Evolutionary conservation across 1,140 invertebrate species (phyloP), one percentile per base, ranked within the genome.

Genomic region (Condylostylus longicornis): DNA sequence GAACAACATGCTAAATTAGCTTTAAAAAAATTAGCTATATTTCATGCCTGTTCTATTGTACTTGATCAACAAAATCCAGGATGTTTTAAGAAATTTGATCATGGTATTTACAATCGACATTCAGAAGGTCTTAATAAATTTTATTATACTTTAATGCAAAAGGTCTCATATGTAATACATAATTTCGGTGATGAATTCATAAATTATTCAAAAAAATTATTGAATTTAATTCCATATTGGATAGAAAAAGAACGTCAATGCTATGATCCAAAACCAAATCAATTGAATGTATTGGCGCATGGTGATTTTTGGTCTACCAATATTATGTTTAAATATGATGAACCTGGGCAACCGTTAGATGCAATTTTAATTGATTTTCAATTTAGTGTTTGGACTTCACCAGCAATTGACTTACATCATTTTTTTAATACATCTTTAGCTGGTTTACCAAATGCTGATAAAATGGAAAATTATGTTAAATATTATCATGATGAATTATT

Each of bases 241-340:
- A n/a, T n/a, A n/a, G n/a, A n/a, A n/a, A n/a, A n/a, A n/a, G n/a
- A n/a, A n/a, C n/a, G n/a, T n/a, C n/a, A n/a, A n/a, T n/a, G n/a
- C n/a, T n/a, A n/a, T n/a, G n/a, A n/a, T n/a, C n/a, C n/a, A n/a
- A n/a, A n/a, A n/a, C 41, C 57, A 1, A 59, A 67, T 15, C 64
- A 67, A 20, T 72, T 74, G 34, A 65, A 66, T 43, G 72, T 74
- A 1, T 48, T 77, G 6, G 69, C 65, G 44, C 75, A 77, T 30
- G 74, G 74, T 6, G 75, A 77, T 46, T 62, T 62, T n/a, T 54
- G 51, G 48, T 38, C 38, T 1, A 53, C 61, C 37, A 64, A 66
- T 37, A 51, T 64, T 10, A 41, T 65, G 33, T 64, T 66, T 33
- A 48, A 53, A 21, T 55, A 62, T 29, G 43, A 47, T 38, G 35